A percentile compares a stretch with the other conserved stretches of the same genome.
Evolutionary conservation across 1,140 invertebrate species (phyloP).

Genomic region (Tetramorium parvispinum): DNA sequence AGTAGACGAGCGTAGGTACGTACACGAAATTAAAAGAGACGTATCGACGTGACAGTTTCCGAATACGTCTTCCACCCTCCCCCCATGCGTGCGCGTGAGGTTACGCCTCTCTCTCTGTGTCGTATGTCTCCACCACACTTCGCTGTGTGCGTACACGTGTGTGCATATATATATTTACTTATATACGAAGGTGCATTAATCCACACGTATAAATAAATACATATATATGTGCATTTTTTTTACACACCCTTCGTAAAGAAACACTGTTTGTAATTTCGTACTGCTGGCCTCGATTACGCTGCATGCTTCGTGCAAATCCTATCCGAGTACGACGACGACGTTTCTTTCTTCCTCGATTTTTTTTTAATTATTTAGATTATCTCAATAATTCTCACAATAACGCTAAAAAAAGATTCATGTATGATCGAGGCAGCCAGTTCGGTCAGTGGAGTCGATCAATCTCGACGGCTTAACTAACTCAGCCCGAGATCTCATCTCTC

Average conservation of each 20-base stretch:
- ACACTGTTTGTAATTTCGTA: conserved; percentile 77
- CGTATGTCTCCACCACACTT: conserved; percentile 43
- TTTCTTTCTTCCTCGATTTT: not conserved
- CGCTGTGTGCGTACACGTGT: conserved; percentile 36
- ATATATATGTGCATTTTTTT: conserved; percentile 62
- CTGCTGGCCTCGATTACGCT: conserved; percentile 80
- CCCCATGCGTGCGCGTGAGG: conserved; percentile 2
- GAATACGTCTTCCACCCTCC: not conserved
- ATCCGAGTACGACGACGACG: conserved; percentile 81
- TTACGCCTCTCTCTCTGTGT: conserved; percentile 7
- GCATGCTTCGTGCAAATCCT: conserved; percentile 80
- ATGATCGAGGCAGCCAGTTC: not conserved
- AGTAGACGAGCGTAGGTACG: conserved; percentile 75
- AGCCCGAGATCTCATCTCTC: not conserved
- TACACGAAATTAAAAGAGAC: conserved; percentile 70
- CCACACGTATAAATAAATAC: conserved; percentile 15
- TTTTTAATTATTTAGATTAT: not conserved
- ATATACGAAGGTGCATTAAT: conserved; percentile 16
- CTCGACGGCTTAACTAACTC: conserved; percentile 37
- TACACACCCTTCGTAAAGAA: conserved; percentile 51
- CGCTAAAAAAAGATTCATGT: not conserved
- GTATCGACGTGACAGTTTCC: conserved; percentile 66
- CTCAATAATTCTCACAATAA: not conserved
- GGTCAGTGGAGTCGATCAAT: not conserved
- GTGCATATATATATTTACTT: conserved; percentile 36